Base-by-base conservation (phyloP, 2,797 vertebrate genomes). In the Cercopithecus hamlyni region DNA sequence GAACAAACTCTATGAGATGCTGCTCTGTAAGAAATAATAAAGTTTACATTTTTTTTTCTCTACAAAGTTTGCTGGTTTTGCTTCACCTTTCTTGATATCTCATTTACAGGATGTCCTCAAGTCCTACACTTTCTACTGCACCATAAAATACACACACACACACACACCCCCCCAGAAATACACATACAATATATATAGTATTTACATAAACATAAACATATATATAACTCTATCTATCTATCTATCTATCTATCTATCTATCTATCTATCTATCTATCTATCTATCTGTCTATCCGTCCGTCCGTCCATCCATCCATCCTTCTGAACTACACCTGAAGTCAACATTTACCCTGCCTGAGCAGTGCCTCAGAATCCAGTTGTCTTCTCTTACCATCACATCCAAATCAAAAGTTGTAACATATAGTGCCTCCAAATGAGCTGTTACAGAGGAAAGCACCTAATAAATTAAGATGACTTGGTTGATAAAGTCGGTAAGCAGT, bases 41-140 rank as follows among this genome's bases (percentile, higher is more conserved):
- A 94, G 81, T 72, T 91, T 30, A 61, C 3, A 57, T 26, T 89
- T 64, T 92, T 15, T 91, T 72, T 92, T 58, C 73, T 75, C 10
- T 70, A 77, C 5, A 93, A 95, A 57, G 13, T 41, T 30, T 52
- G 15, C 27, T 93, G 17, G 33, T 50, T 92, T 89, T 52, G 24
- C 45, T 94, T 83, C 11, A 70, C 30, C 13, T 84, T 83, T 93
- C 75, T 90, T 86, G 33, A 14, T 12, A 70, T 24, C 48, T 87
- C n/a, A 50, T 70, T 94, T 36, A 89, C 0, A 96, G 50, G 33
- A 92, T 81, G 27, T n/a, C 41, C 43, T 83, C 7, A 58, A 94
- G 70, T 81, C 50, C 17, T 73, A 7, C 5, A 87, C 5, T 27
- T 61, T 95, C 61, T 8, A 12, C 19, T 57, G 57, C 1, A 75